Conservation (phyloP, 2,888 invertebrate genomes). For the Melieria picta region DNA sequence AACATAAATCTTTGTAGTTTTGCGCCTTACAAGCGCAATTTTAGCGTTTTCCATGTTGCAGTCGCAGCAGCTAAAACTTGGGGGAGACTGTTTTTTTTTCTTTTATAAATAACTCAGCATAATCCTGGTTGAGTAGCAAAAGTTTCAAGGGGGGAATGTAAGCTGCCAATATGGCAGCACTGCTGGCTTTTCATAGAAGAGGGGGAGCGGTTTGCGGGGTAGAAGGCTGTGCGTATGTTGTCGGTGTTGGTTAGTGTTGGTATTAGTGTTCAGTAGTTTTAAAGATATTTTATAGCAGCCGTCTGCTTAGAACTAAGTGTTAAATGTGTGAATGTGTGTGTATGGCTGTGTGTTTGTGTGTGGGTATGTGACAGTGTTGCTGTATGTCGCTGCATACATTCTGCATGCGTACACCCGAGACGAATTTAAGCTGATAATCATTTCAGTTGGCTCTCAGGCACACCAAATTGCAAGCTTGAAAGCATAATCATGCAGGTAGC, state of each 20-base stretch:
- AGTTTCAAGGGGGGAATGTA: too few relatives aligned
- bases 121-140: too few relatives aligned
- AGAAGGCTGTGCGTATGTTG: neutral
- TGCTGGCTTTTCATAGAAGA: too few relatives aligned
- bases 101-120: too few relatives aligned
- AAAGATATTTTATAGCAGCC: slow-evolving; percentile 17
- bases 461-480: too few relatives aligned
- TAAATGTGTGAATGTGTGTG: neutral
- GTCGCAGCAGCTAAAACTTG: too few relatives aligned
- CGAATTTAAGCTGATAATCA: too few relatives aligned
- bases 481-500: neutral
- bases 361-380: neutral
- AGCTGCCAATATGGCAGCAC: too few relatives aligned
- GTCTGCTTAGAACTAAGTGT: neutral
- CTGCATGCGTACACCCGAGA: too few relatives aligned
- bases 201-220: too few relatives aligned
- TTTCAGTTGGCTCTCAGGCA: too few relatives aligned
- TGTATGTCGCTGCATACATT: neutral
- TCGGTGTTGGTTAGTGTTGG: slow-evolving; percentile 1
- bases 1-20: slow-evolving; percentile 28
- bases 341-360: neutral
- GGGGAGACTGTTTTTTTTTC: too few relatives aligned
- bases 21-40: slow-evolving; percentile 8
- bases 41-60: slow-evolving; percentile 6
- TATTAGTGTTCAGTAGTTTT: slow-evolving; percentile 2